phyloP scores from a whole-genome alignment of 2,888 invertebrate genomes.

The Chromoteleia sp. region DNA sequence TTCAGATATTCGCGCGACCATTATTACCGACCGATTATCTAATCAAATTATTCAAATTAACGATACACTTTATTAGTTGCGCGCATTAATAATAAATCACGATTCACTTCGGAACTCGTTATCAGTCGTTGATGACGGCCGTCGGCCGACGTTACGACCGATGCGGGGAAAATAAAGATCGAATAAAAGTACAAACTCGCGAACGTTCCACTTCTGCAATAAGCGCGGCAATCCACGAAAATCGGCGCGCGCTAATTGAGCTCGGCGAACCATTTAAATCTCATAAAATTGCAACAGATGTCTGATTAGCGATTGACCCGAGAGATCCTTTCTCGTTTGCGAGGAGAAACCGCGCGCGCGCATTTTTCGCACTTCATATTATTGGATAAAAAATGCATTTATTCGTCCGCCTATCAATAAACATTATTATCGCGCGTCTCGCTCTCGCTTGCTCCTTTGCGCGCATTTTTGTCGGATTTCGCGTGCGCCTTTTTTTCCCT shows the following conservation, averaged over 20 bases:
- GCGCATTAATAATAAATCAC: no score
- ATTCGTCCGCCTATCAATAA: slow-evolving; percentile 53
- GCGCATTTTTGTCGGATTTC: slow-evolving; percentile 29
- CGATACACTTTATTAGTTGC: no score
- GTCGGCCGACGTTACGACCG: no score
- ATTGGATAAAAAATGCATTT: slow-evolving; percentile 46
- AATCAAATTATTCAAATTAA: background rate
- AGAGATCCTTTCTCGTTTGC: slow-evolving; percentile 46
- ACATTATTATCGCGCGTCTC: slow-evolving; percentile 42
- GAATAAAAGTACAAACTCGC: no score
- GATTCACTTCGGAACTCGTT: no score
- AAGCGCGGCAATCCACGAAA: slow-evolving; percentile 9
- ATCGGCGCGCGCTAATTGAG: slow-evolving; percentile 27
- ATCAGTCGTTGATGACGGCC: no score
- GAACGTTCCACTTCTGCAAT: background rate
- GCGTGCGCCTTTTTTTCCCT: slow-evolving; percentile 44
- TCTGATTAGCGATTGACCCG: slow-evolving; percentile 56
- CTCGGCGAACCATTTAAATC: slow-evolving; percentile 16
- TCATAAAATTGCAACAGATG: slow-evolving; percentile 46
- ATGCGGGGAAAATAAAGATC: background rate
- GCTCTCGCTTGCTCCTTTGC: slow-evolving; percentile 54
- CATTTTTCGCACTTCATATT: slow-evolving; percentile 54
- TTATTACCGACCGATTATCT: background rate
- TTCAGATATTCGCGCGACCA: background rate
- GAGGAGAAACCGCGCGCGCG: slow-evolving; percentile 47